These are phyloP conservation scores for Caenorhabditis sp. DNA, from an alignment of 2,888 invertebrate genomes.

Conservation along the genomic window DNA sequence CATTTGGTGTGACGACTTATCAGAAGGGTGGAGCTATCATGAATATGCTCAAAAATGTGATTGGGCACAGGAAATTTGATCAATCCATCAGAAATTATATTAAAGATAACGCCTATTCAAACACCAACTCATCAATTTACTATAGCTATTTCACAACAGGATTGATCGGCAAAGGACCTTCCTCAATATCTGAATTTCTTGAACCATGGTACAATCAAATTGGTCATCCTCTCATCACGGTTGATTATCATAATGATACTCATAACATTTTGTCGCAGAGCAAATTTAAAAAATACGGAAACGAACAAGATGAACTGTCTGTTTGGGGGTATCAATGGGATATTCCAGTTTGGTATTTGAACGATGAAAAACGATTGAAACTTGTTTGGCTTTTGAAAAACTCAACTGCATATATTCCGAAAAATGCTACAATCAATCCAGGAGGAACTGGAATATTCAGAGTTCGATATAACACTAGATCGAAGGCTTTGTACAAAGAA, in stretches of 20 bases:
- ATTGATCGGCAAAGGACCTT: neutral
- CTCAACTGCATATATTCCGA: neutral
- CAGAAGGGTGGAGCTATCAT: neutral
- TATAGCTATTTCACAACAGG: neutral
- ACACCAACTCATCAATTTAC: neutral
- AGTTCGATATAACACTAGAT: no score
- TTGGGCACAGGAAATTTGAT: neutral
- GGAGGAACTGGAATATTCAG: neutral
- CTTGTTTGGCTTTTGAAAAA: neutral
- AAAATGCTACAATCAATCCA: neutral
- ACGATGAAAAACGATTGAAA: neutral
- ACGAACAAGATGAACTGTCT: neutral
- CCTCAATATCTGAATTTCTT: neutral
- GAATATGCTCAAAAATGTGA: neutral
- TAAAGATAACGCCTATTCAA: neutral
- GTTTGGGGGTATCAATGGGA: neutral
- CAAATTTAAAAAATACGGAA: no score
- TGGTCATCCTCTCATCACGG: neutral
- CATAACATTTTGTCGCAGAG: neutral
- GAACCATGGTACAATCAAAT: neutral
- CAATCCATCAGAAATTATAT: neutral
- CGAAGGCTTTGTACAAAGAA: no score
- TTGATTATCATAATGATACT: neutral
- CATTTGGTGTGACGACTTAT: neutral
- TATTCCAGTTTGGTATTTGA: neutral